Percentiles rank a stretch among this genome's conserved stretches.
These are phyloP conservation scores for Sardina pilchardus DNA, from an alignment of 2,113 vertebrate species.

Conservation along the genomic window DNA sequence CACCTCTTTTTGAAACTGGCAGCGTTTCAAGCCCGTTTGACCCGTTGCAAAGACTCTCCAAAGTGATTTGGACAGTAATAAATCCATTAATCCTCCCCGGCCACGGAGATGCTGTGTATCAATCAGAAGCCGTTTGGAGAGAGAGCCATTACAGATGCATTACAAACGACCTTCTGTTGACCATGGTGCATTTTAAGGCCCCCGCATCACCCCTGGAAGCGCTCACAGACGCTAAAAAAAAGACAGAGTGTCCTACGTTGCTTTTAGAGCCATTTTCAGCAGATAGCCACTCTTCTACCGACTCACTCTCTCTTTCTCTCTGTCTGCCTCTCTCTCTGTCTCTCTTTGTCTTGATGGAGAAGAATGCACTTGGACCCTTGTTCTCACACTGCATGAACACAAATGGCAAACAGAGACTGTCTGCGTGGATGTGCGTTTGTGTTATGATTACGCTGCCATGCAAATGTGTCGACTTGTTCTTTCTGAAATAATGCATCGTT, in stretches of 20 bases:
- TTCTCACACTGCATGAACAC: not conserved
- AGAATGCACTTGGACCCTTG: not conserved
- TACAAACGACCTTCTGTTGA: constrained; percentile 20
- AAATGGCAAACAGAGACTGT: not conserved
- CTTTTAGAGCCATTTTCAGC: constrained; percentile 7
- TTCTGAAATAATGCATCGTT: not conserved
- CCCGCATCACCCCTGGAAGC: constrained; percentile 2
- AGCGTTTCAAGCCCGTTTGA: constrained; percentile 13
- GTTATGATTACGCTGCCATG: not conserved
- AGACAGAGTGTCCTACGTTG: not conserved
- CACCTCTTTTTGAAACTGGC: constrained; percentile 1
- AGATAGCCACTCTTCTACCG: not conserved
- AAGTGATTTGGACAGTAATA: constrained; percentile 29
- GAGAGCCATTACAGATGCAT: constrained; percentile 20
- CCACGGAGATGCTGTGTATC: constrained; percentile 14
- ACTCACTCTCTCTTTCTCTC: not conserved
- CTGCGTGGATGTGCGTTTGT: not conserved
- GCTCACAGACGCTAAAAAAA: not conserved
- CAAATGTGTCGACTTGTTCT: not conserved
- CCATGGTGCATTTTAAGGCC: constrained; percentile 21
- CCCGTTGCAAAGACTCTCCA: constrained; percentile 26
- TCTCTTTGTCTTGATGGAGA: not conserved
- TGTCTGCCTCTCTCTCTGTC: not conserved
- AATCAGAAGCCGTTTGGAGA: constrained; percentile 29
- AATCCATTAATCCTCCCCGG: constrained; percentile 20